Evolutionary conservation across 1,140 invertebrate genomes (phyloP).

Genomic region (Mesaphorura yosii): DNA sequence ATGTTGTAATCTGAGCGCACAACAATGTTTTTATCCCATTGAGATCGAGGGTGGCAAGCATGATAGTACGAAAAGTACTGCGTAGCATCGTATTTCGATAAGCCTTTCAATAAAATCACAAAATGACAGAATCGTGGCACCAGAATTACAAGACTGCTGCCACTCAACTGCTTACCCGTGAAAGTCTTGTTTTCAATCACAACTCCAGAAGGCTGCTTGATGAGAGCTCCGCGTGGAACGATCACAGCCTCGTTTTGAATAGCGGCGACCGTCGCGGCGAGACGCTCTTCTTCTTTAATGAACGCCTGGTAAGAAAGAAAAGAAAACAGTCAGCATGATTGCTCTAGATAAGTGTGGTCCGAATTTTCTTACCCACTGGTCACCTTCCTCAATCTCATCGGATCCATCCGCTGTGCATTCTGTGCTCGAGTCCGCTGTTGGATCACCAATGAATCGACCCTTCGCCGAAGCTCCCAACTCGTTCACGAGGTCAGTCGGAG

Average conservation of each 20-base stretch:
- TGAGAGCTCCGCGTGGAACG: slow-evolving; percentile 56
- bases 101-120: slow-evolving; percentile 9
- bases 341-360: neutral
- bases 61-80: slow-evolving; percentile 55
- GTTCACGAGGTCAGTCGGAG: neutral
- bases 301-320: slow-evolving; percentile 5
- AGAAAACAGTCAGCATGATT: neutral
- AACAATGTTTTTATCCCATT: slow-evolving; percentile 55
- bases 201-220: slow-evolving; percentile 50
- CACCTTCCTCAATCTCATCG: slow-evolving; percentile 25
- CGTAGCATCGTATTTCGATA: slow-evolving; percentile 42
- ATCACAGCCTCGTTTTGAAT: slow-evolving; percentile 56
- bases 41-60: slow-evolving; percentile 48
- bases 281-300: slow-evolving; percentile 64
- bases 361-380: slow-evolving; percentile 19
- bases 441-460: slow-evolving; percentile 30
- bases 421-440: slow-evolving; percentile 19
- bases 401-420: slow-evolving; percentile 20
- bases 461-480: slow-evolving; percentile 17
- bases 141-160: too few species aligned
- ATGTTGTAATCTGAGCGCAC: slow-evolving; percentile 58
- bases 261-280: slow-evolving; percentile 52
- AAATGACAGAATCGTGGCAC: neutral
- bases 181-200: slow-evolving; percentile 55
- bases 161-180: slow-evolving; percentile 41